Evolutionary conservation across 2,888 invertebrate species (phyloP), one percentile per base, ranked within the genome.

Genomic region (Tenthredo amoena): DNA sequence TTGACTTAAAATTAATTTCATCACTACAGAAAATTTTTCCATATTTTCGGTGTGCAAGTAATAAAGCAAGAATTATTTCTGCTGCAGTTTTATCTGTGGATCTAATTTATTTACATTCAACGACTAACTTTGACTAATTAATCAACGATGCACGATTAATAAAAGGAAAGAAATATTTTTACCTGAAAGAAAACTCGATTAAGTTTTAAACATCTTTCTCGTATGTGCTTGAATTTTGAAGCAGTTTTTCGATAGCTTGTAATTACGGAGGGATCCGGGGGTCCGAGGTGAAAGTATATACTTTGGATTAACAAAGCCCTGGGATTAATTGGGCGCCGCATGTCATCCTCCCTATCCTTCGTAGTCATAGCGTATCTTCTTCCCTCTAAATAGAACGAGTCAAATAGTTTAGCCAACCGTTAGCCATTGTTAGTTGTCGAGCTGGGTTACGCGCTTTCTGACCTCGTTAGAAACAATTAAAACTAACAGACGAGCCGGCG

Each of bases 401-500:
- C 21, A 81, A 62, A 62, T 62, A 81, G 81, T 40, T 81, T 62
- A 81, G 81, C 77, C 55, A n/a, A 77, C 77, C 77, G 77, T 77
- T 77, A 77, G 50, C 77, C 55, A 55, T 77, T 55, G 77, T 77
- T 55, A 55, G 34, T 55, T 34, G 34, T 26, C 18, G 15, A 50
- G 55, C 55, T 81, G 40, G 40, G 62, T 81, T 62, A 81, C 81
- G 40, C 81, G 81, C 62, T 58, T 81, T 58, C 40, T 81, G 81
- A 81, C 86, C 88, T 90, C 89, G 89, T 91, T 91, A 90, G 88
- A 87, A 88, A 90, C 90, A 91, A 91, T 91, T 91, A 90, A 91
- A 91, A 90, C 88, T 88, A 88, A 89, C 88, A 86, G 88, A 87
- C 88, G 85, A 86, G 89, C 87, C 87, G 87, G 87, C 81, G 87